A percentile compares a stretch with the other conserved stretches of the same genome.
phyloP scores from a whole-genome alignment of 1,140 invertebrate genomes.

The Ditylenchus dipsaci region DNA sequence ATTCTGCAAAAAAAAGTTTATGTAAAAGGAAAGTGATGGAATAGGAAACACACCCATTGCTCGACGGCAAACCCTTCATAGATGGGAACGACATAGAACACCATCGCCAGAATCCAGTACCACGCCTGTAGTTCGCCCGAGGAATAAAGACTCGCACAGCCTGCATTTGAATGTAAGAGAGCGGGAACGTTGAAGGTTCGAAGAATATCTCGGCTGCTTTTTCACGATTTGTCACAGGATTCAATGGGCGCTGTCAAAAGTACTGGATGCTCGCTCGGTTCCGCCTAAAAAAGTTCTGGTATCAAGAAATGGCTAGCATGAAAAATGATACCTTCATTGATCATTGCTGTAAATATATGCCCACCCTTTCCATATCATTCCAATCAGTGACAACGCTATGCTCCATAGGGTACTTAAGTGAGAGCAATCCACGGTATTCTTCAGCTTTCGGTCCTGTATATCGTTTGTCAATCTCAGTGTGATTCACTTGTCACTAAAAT shows the following conservation, averaged over 20 bases:
- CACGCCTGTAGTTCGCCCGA: constrained; percentile 94
- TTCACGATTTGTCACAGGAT: constrained; percentile 89
- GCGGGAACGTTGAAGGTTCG: constrained; percentile 99
- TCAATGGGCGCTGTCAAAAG: constrained; percentile 94
- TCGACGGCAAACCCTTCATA: constrained; percentile 99
- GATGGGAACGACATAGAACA: constrained; percentile 94
- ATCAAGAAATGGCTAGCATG: too few relatives aligned
- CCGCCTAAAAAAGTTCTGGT: constrained; percentile 78
- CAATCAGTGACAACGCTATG: constrained; percentile 98
- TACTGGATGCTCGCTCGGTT: constrained; percentile 97
- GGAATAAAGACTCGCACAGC: constrained; percentile 88
- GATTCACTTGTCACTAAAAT: background rate
- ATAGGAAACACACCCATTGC: too few relatives aligned
- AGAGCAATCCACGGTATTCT: constrained; percentile 89
- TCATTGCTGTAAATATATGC: constrained; percentile 82
- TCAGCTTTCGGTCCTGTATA: constrained; percentile 80
- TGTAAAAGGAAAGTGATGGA: background rate
- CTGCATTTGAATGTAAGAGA: constrained; percentile 97
- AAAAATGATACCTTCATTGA: constrained; percentile 60
- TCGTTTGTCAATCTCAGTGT: background rate
- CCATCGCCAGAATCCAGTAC: constrained; percentile 96
- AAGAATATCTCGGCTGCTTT: constrained; percentile 98
- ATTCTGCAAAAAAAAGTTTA: constrained; percentile 67
- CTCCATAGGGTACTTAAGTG: constrained; percentile 97
- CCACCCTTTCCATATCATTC: constrained; percentile 99